Base-by-base conservation (phyloP, 2,888 invertebrate genomes). In the Tortrix viridana region DNA sequence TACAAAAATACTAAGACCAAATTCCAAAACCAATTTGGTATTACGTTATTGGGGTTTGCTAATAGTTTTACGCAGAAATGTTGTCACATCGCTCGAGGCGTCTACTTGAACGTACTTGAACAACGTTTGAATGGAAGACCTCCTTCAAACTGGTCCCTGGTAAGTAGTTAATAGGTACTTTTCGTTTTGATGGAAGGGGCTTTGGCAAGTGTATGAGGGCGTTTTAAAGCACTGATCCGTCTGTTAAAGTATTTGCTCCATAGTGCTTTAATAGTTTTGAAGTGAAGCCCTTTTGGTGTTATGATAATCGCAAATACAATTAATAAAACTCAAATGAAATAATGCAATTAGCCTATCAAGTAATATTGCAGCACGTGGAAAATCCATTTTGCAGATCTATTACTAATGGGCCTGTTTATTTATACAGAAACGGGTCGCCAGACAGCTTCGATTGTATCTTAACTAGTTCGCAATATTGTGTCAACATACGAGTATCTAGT, bases 11-110 rank as follows among this genome's bases (percentile, higher is more conserved):
- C 52, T 46, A 16, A n/a, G 46, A 38, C 26, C 56, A 20, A 50
- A 43, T 44, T 56, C 5, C 49, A 37, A 55, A 50, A 37, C 44
- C 22, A 46, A 52, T 41, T 52, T 44, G 41, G 26, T 41, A 18
- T 43, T 47, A 63, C 57, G 41, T 57, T 52, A 60, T 52, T 50
- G 46, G 57, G 26, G 46, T 53, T 47, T 16, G 52, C 57, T 53
- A 47, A 56, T 61, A 53, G 41, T 52, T 62, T 62, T 50, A 46
- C 50, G 44, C 50, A 50, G 56, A 62, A 56, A 62, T 62, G 62
- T 62, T 62, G 62, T 57, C 62, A 62, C 52, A 62, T 57, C 62
- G 56, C 62, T 47, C 47, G 50, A 56, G 38, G 44, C 56, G 56
- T 50, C 46, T 62, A 62, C 62, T 62, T 26, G 26, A 55, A 47